Percentiles rank a stretch among this genome's conserved stretches.
These are phyloP conservation scores for Monodelphis domestica DNA, from an alignment of 2,797 vertebrate genomes.

Conservation along the genomic window DNA sequence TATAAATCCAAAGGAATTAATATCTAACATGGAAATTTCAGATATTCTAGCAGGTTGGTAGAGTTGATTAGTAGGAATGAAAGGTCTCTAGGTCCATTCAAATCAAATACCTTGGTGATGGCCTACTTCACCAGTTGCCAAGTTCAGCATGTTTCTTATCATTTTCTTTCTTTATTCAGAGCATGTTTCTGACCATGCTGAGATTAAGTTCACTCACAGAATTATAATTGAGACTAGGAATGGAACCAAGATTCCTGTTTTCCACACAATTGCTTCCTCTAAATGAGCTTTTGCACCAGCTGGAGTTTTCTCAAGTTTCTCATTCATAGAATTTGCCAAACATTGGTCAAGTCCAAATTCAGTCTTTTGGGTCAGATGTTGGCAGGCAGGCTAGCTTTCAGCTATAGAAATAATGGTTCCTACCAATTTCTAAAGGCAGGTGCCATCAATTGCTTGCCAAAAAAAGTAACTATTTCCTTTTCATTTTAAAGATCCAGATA, in stretches of 20 bases:
- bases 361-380: neutral
- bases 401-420: neutral
- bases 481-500: neutral
- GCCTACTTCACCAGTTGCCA: neutral
- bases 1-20: neutral
- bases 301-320: slow-evolving; percentile 5
- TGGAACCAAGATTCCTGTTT: neutral
- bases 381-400: neutral
- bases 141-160: neutral
- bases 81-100: neutral
- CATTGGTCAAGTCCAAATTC: neutral
- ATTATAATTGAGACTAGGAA: neutral
- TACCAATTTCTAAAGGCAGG: neutral
- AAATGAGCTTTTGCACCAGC: neutral
- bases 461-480: neutral
- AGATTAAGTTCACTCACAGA: neutral
- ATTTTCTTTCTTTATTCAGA: neutral
- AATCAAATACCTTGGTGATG: neutral
- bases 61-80: accelerated
- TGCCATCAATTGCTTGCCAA: neutral
- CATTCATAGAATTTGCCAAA: neutral
- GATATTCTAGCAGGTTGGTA: neutral
- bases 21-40: neutral
- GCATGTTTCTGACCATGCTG: neutral
- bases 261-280: slow-evolving; percentile 7